A percentile compares a stretch with the other conserved stretches of the same genome.
These are phyloP conservation scores for Mystacides longicornis DNA, from an alignment of 2,888 invertebrate species.

Conservation along the genomic window DNA sequence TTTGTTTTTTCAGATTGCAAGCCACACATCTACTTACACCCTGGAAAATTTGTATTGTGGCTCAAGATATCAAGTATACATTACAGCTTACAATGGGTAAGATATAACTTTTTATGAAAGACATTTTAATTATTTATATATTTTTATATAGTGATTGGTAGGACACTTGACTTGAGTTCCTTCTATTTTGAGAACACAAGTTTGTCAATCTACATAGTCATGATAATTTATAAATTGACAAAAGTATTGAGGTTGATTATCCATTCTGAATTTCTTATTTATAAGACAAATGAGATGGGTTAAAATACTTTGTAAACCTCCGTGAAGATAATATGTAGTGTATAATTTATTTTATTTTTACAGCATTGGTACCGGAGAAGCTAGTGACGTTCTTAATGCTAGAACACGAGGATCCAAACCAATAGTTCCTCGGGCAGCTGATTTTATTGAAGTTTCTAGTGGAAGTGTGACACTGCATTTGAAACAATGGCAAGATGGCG, in stretches of 20 bases:
- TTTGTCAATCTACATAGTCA: too few species aligned
- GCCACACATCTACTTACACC: slow-evolving; percentile 73
- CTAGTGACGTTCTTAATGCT: slow-evolving; percentile 81
- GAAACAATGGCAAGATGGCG: slow-evolving; percentile 89
- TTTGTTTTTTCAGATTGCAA: slow-evolving; percentile 47
- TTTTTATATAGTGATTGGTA: too few species aligned
- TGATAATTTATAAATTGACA: too few species aligned
- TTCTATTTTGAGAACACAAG: too few species aligned
- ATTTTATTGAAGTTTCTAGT: slow-evolving; percentile 89
- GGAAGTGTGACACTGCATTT: slow-evolving; percentile 88
- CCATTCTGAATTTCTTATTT: too few species aligned
- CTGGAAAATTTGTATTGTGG: slow-evolving; percentile 87
- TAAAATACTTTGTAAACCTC: too few species aligned
- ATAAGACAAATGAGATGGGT: too few species aligned
- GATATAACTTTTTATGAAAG: slow-evolving; percentile 24
- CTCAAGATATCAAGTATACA: slow-evolving; percentile 87
- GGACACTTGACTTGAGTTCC: too few species aligned
- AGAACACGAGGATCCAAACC: slow-evolving; percentile 92
- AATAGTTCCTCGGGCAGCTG: slow-evolving; percentile 80
- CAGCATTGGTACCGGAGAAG: slow-evolving; percentile 87
- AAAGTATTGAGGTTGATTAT: background rate
- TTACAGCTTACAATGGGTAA: slow-evolving; percentile 87
- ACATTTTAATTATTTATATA: background rate
- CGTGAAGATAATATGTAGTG: background rate
- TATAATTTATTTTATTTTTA: slow-evolving; percentile 3